phyloP scores from a whole-genome alignment of 2,797 vertebrate species.

The Gymnopithys bicolor region DNA sequence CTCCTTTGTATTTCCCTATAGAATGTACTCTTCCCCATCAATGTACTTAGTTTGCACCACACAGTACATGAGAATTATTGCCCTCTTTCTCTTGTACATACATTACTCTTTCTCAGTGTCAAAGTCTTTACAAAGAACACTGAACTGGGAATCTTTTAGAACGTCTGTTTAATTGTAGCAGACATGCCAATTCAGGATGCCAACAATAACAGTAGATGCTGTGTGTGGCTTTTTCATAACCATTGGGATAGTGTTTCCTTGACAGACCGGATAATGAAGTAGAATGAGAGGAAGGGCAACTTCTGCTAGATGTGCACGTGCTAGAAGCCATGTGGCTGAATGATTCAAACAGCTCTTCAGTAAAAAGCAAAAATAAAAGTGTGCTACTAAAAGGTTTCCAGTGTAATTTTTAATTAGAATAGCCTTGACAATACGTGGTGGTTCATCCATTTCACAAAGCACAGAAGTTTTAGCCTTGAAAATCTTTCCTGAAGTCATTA shows the following conservation, averaged over 20 bases:
- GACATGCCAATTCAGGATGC: constrained; percentile 26
- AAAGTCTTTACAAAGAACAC: not conserved
- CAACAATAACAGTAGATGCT: constrained; percentile 59
- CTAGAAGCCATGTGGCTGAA: constrained; percentile 18
- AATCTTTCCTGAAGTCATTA: not conserved
- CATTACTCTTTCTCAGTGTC: not conserved
- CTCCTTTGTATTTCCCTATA: not conserved
- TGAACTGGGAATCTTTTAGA: not conserved
- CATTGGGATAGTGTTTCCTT: not conserved
- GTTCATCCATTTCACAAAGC: not conserved
- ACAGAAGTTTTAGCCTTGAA: not conserved
- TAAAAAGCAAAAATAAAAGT: not conserved
- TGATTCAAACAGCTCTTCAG: not conserved
- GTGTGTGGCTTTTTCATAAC: constrained; percentile 16
- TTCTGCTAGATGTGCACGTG: constrained; percentile 31
- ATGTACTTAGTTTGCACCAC: not conserved
- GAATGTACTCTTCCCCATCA: not conserved
- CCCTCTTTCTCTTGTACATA: not conserved
- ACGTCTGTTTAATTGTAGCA: constrained; percentile 38
- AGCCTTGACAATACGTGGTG: not conserved
- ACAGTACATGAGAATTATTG: not conserved
- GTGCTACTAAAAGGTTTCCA: not conserved
- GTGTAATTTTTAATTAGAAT: not conserved
- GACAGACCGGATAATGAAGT: constrained; percentile 44
- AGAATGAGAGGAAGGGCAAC: constrained; percentile 1